phyloP scores from a whole-genome alignment of 2,113 vertebrate species.

The Sialia sialis region DNA sequence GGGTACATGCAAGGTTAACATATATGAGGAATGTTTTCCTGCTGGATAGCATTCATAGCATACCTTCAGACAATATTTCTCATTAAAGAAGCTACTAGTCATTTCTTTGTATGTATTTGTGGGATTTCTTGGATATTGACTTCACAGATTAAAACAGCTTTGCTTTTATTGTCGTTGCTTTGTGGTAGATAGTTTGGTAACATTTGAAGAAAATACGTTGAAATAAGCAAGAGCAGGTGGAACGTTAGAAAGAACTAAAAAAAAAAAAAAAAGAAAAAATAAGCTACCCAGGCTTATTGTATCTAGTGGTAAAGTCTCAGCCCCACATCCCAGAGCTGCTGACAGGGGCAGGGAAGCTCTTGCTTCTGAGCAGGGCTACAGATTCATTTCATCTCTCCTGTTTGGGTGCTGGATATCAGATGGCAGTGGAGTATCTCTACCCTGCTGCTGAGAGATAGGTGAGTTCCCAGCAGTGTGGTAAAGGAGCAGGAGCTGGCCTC shows the following conservation, averaged over 20 bases:
- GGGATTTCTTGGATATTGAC: neutral
- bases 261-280: too few relatives aligned
- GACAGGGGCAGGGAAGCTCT: neutral
- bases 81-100: neutral
- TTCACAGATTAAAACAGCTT: neutral
- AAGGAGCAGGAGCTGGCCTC: neutral
- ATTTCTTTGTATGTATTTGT: neutral
- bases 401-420: neutral
- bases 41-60: neutral
- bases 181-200: neutral
- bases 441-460: neutral
- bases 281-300: neutral
- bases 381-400: neutral
- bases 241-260: neutral
- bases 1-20: neutral
- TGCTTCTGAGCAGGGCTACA: rapidly evolving
- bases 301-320: neutral
- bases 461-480: neutral
- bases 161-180: neutral
- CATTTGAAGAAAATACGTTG: neutral
- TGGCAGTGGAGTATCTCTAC: neutral
- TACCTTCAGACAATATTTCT: neutral
- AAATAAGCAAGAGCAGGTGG: neutral
- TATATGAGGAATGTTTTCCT: neutral
- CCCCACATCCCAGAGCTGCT: neutral